phyloP scores from a whole-genome alignment of 1,140 invertebrate species.

The Drosophila eugracilis region DNA sequence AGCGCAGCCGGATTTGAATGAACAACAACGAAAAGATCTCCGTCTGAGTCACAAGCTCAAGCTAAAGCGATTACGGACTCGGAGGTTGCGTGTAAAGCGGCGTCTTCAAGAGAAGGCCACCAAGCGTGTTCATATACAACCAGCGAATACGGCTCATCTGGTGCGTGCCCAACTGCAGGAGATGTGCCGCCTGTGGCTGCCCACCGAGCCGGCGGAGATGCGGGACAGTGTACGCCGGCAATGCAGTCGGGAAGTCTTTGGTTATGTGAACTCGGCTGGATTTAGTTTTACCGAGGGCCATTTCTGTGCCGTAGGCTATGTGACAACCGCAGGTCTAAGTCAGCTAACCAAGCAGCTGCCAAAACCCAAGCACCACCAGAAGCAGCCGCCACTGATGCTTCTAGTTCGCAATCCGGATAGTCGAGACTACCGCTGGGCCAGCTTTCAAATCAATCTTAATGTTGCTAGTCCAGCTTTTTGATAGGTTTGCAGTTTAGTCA shows the following conservation, averaged over 20 bases:
- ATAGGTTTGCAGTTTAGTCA: too few species aligned
- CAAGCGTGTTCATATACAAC: conserved; percentile 69
- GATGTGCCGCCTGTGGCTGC: conserved; percentile 90
- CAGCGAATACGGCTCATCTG: conserved; percentile 79
- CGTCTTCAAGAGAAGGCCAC: conserved; percentile 72
- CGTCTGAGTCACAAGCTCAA: conserved; percentile 86
- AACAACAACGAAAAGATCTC: conserved; percentile 86
- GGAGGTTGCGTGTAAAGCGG: conserved; percentile 86
- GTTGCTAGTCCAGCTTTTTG: conserved; percentile 23
- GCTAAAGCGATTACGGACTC: conserved; percentile 87
- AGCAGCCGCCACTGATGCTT: conserved; percentile 70
- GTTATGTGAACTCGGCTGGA: conserved; percentile 89
- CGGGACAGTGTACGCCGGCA: conserved; percentile 86
- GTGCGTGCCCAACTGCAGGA: conserved; percentile 86
- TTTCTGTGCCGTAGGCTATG: conserved; percentile 89
- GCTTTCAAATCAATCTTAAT: conserved; percentile 81
- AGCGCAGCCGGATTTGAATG: conserved; percentile 86
- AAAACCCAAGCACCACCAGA: not conserved
- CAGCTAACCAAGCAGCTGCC: conserved; percentile 12
- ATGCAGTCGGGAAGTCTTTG: conserved; percentile 89
- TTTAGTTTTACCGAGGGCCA: conserved; percentile 89
- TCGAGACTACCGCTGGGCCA: conserved; percentile 85
- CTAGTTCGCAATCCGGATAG: conserved; percentile 86
- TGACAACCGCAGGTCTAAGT: conserved; percentile 86
- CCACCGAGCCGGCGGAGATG: conserved; percentile 83